These are phyloP conservation scores for Atractosteus spatula DNA, from an alignment of 2,113 vertebrate species.

Conservation along the genomic window DNA sequence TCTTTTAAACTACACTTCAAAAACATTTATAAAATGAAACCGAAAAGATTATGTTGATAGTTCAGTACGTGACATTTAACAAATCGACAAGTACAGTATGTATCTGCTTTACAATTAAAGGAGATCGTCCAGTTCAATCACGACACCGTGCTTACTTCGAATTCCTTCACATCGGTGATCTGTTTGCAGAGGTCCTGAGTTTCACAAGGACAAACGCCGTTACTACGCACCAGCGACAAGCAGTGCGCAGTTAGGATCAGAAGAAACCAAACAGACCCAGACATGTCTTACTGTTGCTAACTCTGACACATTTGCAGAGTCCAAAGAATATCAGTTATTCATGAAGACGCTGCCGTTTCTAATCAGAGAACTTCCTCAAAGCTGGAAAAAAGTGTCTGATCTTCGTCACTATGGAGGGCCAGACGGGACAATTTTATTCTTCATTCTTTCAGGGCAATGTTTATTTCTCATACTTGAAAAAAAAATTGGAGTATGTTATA, in stretches of 20 bases:
- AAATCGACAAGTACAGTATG: too few relatives aligned
- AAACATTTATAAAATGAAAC: too few relatives aligned
- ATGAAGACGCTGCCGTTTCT: neutral
- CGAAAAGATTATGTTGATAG: too few relatives aligned
- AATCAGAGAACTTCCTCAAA: neutral
- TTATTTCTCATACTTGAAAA: too few relatives aligned
- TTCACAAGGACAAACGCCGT: slow-evolving; percentile 56
- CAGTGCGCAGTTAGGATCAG: slow-evolving; percentile 4
- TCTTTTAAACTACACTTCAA: too few relatives aligned
- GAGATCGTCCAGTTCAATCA: too few relatives aligned
- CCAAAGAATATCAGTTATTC: neutral
- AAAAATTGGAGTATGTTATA: too few relatives aligned
- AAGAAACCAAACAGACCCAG: neutral
- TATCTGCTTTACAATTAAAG: too few relatives aligned
- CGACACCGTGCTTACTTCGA: slow-evolving; percentile 47
- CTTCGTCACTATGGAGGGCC: slow-evolving; percentile 3
- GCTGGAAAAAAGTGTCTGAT: neutral
- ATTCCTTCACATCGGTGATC: slow-evolving; percentile 47
- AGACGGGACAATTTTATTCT: neutral
- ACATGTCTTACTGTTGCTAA: neutral
- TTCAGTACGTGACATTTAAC: too few relatives aligned
- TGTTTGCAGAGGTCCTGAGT: slow-evolving; percentile 52
- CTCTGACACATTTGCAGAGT: neutral
- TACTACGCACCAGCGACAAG: slow-evolving; percentile 9
- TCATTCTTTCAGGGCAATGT: too few relatives aligned